phyloP scores from a whole-genome alignment of 1,140 invertebrate species.

The Calliphora vicina region DNA sequence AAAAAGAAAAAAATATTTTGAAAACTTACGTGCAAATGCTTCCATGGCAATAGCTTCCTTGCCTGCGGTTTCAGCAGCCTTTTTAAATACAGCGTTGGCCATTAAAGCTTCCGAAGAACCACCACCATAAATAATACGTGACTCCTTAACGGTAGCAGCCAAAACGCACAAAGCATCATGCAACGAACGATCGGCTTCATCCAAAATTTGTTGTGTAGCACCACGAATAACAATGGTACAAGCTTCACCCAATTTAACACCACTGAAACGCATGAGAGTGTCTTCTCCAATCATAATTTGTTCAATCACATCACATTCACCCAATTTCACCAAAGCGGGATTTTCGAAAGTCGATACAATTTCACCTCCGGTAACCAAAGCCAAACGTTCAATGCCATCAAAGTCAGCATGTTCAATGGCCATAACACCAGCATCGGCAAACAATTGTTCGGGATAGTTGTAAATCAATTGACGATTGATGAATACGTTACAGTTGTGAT shows the following conservation, averaged over 20 bases:
- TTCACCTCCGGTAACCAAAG: slow-evolving; percentile 97
- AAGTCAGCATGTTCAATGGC: slow-evolving; percentile 99
- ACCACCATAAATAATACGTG: slow-evolving; percentile 90
- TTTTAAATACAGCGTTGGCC: slow-evolving; percentile 87
- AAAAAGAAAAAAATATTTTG: too few species aligned
- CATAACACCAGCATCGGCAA: slow-evolving; percentile 98
- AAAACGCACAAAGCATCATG: slow-evolving; percentile 99
- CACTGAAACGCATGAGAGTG: slow-evolving; percentile 92
- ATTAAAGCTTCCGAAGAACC: slow-evolving; percentile 96
- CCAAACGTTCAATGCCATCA: slow-evolving; percentile 97
- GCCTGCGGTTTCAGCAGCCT: slow-evolving; percentile 89
- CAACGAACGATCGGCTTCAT: slow-evolving; percentile 97
- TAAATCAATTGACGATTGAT: slow-evolving; percentile 99
- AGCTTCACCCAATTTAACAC: slow-evolving; percentile 93
- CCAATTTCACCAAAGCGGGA: slow-evolving; percentile 91
- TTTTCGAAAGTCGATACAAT: slow-evolving; percentile 98
- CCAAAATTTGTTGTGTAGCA: slow-evolving; percentile 99
- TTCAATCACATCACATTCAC: slow-evolving; percentile 94
- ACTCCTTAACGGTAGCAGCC: slow-evolving; percentile 93
- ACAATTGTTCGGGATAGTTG: slow-evolving; percentile 99
- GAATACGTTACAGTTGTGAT: slow-evolving; percentile 97
- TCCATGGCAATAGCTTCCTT: slow-evolving; percentile 99
- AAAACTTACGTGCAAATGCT: slow-evolving; percentile 77
- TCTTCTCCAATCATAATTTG: slow-evolving; percentile 99
- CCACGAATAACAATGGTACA: slow-evolving; percentile 97